A percentile compares a stretch with the other conserved stretches of the same genome.
phyloP scores from a whole-genome alignment of 1,140 invertebrate genomes.

The Heliconius hewitsoni region DNA sequence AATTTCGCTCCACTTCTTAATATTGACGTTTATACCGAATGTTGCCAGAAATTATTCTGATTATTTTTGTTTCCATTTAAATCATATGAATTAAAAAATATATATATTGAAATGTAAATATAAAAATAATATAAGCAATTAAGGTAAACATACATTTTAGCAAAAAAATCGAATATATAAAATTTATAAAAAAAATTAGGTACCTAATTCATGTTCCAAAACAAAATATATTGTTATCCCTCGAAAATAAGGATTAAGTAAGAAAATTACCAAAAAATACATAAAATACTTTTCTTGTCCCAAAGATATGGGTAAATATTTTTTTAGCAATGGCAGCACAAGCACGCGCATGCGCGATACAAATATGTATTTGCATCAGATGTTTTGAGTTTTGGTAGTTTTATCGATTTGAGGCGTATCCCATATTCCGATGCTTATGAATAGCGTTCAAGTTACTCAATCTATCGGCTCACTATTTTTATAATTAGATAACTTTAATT shows the following conservation, averaged over 20 bases:
- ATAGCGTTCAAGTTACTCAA: slow-evolving; percentile 28
- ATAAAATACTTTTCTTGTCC: slow-evolving; percentile 6
- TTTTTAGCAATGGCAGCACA: slow-evolving; percentile 49
- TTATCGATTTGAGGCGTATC: slow-evolving; percentile 66
- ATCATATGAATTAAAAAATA: background rate
- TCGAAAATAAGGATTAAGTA: background rate
- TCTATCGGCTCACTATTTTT: slow-evolving; percentile 6
- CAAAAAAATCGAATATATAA: background rate
- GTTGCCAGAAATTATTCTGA: slow-evolving; percentile 41
- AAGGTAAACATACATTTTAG: background rate
- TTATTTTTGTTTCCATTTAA: background rate
- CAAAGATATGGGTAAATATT: slow-evolving; percentile 18
- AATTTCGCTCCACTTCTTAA: slow-evolving; percentile 67
- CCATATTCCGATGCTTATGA: slow-evolving; percentile 30
- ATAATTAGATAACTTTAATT: background rate
- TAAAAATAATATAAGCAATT: background rate
- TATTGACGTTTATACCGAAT: slow-evolving; percentile 59
- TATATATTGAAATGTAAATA: background rate
- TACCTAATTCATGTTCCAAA: no score
- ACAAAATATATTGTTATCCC: no score
- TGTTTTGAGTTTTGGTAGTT: slow-evolving; percentile 68
- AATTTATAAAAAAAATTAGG: no score
- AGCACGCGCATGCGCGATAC: slow-evolving; percentile 50
- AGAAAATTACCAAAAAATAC: background rate
- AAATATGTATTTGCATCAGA: slow-evolving; percentile 59